phyloP scores from a whole-genome alignment of 2,888 invertebrate genomes.

The Neuroscelio doddi region DNA sequence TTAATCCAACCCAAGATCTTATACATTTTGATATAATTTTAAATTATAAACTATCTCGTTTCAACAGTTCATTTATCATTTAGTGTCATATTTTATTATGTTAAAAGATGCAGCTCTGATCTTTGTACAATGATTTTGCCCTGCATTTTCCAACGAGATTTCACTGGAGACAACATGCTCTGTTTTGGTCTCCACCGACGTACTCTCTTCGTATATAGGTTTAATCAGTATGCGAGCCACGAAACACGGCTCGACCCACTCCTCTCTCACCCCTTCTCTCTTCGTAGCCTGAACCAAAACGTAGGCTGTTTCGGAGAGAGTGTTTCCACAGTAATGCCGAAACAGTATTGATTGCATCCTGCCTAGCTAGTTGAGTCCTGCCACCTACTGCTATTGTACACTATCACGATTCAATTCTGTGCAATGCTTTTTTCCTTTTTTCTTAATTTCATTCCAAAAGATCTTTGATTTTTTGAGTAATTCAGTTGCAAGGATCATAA shows the following conservation, averaged over 20 bases:
- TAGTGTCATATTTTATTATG: constrained; percentile 14
- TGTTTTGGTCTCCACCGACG: constrained; percentile 58
- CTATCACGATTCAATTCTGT: constrained; percentile 28
- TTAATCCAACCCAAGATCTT: too few species aligned
- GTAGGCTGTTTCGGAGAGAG: constrained; percentile 69
- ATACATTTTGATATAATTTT: neutral
- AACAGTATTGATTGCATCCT: constrained; percentile 71
- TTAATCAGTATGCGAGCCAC: constrained; percentile 72
- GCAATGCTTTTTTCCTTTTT: constrained; percentile 12
- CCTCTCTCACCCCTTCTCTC: constrained; percentile 36
- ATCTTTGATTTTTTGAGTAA: constrained; percentile 18
- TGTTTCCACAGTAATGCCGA: constrained; percentile 71
- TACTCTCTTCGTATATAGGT: constrained; percentile 54
- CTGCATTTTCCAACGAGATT: constrained; percentile 55
- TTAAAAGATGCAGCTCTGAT: constrained; percentile 13
- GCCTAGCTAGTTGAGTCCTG: constrained; percentile 60
- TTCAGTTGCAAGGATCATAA: constrained; percentile 6
- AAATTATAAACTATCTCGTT: constrained; percentile 7
- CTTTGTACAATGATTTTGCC: constrained; percentile 25
- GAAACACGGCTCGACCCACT: constrained; percentile 56
- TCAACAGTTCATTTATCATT: constrained; percentile 17
- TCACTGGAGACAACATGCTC: constrained; percentile 57
- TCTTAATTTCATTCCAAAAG: constrained; percentile 1
- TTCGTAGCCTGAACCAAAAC: constrained; percentile 57
- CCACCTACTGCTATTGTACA: constrained; percentile 54